phyloP scores from a whole-genome alignment of 2,888 invertebrate species.

The Oligia latruncula region DNA sequence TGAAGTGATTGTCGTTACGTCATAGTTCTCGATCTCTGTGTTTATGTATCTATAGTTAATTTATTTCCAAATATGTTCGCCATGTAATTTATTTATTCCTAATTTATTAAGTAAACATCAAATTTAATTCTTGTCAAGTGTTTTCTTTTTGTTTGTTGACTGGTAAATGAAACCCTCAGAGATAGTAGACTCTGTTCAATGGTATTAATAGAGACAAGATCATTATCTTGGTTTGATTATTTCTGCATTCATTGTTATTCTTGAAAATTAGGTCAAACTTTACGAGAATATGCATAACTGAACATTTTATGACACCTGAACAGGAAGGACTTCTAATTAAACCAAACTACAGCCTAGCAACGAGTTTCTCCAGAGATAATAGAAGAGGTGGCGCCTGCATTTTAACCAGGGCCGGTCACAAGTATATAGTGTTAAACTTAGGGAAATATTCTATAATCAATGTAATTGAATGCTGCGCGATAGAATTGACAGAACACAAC shows the following conservation, averaged over 20 bases:
- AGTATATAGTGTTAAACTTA: too few relatives aligned
- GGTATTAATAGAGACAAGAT: background rate
- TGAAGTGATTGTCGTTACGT: conserved; percentile 78
- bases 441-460: too few relatives aligned
- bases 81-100: conserved; percentile 70
- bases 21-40: conserved; percentile 76
- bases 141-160: conserved; percentile 28
- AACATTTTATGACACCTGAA: too few relatives aligned
- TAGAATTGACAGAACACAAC: too few relatives aligned
- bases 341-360: too few relatives aligned
- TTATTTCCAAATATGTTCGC: conserved; percentile 70
- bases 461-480: too few relatives aligned
- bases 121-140: conserved; percentile 28
- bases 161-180: background rate
- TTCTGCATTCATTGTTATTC: background rate
- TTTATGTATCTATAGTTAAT: conserved; percentile 68
- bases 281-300: too few relatives aligned
- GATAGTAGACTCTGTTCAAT: background rate
- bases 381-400: too few relatives aligned
- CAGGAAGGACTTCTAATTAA: too few relatives aligned
- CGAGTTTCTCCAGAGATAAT: too few relatives aligned
- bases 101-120: conserved; percentile 67
- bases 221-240: background rate
- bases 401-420: too few relatives aligned
- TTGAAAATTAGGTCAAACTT: background rate